Evolutionary conservation across 2,113 vertebrate genomes (phyloP), one percentile per base, ranked within the genome.

Genomic region (Thomomys bottae): DNA sequence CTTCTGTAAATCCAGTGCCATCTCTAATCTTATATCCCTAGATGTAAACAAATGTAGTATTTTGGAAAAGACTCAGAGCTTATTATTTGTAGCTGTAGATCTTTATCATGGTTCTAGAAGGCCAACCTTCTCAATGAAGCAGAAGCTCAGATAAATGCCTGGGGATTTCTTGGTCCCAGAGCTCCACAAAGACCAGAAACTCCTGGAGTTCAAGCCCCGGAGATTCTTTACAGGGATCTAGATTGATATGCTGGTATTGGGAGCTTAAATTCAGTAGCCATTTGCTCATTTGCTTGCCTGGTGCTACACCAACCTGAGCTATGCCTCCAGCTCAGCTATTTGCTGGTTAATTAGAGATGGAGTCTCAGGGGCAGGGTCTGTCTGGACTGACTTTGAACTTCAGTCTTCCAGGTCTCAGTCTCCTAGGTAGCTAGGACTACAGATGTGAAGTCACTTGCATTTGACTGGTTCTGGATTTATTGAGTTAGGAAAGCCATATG

Each of bases 401-500:
- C 49, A 54, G 5, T 54, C 49, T 54, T 54, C 49, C 49, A 54
- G 49, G 49, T 54, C 49, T 54, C 49, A 54, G 49, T 4, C 49
- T 54, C 49, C 49, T 54, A 54, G 18, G 49, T 54, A 54, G 49
- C 49, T 54, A 54, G 15, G 11, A 54, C 18, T 17, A 54, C 49
- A 54, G 49, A 15, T 54, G 49, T 17, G 15, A 54, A 54, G 17
- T 54, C 49, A 54, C 17, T 15, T 54, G 49, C 49, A 3, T 54
- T 15, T 54, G 49, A 54, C 49, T 64, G 34, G 59, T 66, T 72
- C 45, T 91, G 3, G 6, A 71, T 91, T 92, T 77, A 91, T 21
- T 95, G 57, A 94, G 90, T 80, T 72, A 92, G 68, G 54, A 80
- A 87, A 89, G 34, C 67, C 71, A 64, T 12, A n/a, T 5, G 49